A percentile compares a stretch with the other conserved stretches of the same genome.
Conservation (phyloP, 2,797 vertebrate species). For the Thunnus albacares region DNA sequence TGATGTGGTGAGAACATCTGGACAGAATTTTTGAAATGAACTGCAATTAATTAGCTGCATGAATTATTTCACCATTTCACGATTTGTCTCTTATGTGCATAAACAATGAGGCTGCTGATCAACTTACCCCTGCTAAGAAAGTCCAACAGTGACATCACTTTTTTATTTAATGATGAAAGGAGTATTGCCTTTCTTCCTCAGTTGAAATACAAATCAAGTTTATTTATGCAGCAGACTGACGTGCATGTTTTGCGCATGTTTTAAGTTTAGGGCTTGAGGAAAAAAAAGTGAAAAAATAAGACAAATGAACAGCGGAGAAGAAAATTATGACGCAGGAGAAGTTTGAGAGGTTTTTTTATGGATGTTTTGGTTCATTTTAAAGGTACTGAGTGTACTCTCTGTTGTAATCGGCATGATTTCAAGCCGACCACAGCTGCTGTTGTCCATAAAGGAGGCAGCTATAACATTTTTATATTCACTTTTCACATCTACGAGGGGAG, state of each 20-base stretch:
- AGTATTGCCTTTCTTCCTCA: too few species aligned
- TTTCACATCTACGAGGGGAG: background rate
- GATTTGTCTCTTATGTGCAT: too few species aligned
- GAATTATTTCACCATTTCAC: too few species aligned
- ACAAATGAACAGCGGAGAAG: slow-evolving; percentile 10
- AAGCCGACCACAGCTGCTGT: slow-evolving; percentile 24
- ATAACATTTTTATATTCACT: slow-evolving; percentile 22
- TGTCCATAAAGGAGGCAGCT: slow-evolving; percentile 20
- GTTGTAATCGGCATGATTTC: background rate
- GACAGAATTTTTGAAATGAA: too few species aligned
- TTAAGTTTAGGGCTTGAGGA: too few species aligned
- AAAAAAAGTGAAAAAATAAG: too few species aligned
- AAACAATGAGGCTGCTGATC: background rate
- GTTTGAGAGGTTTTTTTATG: slow-evolving; percentile 4
- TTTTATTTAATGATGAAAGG: too few species aligned
- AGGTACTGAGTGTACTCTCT: too few species aligned
- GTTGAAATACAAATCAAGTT: too few species aligned
- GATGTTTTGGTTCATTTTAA: slow-evolving; percentile 13
- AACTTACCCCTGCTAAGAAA: background rate
- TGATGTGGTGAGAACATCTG: background rate
- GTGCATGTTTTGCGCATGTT: too few species aligned
- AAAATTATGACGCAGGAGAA: slow-evolving; percentile 7
- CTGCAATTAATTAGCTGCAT: background rate
- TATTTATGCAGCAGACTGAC: too few species aligned
- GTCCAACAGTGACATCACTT: too few species aligned